Evolutionary conservation across 2,888 invertebrate genomes (phyloP), one percentile per base, ranked within the genome.

Genomic region (Eupelmus urozonus): DNA sequence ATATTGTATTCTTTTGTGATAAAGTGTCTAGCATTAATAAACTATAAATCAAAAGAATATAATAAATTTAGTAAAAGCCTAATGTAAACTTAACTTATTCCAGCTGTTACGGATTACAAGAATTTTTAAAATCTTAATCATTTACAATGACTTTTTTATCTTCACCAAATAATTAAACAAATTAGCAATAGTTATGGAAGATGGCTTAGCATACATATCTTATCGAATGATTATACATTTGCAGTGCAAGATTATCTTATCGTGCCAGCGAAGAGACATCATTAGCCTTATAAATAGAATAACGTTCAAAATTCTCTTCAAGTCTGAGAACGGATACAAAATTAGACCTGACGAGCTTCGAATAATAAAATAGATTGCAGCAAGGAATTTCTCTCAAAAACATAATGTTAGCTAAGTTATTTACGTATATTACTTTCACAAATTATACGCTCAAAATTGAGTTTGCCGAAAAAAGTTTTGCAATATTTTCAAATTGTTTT

Each of bases 221-320:
- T 66, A 66, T 66, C 66, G 51, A 66, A 53, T 20, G 18, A 53
- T 51, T 66, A 66, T 51, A 59, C 20, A 57, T 45, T 55, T 57
- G 55, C 55, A 55, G 51, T 18, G 23, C 34, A n/a, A 59, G 45
- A 70, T 70, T 59, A 59, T 59, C 70, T 70, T 70, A 70, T 70
- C 59, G 23, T 11, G 1, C 16, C 7, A 63, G 25, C 18, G 20
- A 66, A 34, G 51, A 66, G 66, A 53, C 45, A 59, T 57, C 45
- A 59, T 57, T 59, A 70, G 70, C 16, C 25, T 27, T 70, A 70
- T 70, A 70, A 70, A 70, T 72, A 72, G 62, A 72, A 51, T 51
- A 23, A 51, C 27, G 34, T 23, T 40, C 23, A 18, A 71, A 71
- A 70, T 29, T 59, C 34, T 62, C 20, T 20, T 18, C 40, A 9